These are phyloP conservation scores for Drosophila carrolli DNA, from an alignment of 1,140 invertebrate species.

Conservation along the genomic window DNA sequence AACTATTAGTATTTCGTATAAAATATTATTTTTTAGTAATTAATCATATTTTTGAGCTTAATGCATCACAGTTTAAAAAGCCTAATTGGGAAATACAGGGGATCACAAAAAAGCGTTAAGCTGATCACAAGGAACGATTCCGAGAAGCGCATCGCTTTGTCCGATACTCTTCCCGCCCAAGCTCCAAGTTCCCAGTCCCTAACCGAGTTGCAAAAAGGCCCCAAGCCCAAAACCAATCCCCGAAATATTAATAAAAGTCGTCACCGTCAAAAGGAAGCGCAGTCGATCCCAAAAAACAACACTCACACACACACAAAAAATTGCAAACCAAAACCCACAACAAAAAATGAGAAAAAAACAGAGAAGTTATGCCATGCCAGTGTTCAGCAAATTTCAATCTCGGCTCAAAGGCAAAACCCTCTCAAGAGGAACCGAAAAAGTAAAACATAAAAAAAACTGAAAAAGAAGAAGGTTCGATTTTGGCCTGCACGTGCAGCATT, in stretches of 20 bases:
- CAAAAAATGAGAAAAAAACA: conserved; percentile 21
- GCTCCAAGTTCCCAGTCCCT: conserved; percentile 17
- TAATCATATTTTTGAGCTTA: neutral
- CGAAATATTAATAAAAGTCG: conserved; percentile 80
- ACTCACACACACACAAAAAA: conserved; percentile 12
- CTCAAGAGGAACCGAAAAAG: conserved; percentile 19
- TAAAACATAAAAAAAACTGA: neutral
- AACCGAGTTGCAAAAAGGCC: conserved; percentile 27
- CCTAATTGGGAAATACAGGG: conserved; percentile 25
- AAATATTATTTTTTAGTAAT: neutral
- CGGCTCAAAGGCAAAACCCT: conserved; percentile 63
- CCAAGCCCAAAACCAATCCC: conserved; percentile 67
- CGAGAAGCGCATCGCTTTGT: conserved; percentile 76
- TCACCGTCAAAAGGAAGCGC: conserved; percentile 79
- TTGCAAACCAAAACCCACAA: conserved; percentile 22
- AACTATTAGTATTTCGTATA: too few species aligned
- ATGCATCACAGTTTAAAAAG: neutral
- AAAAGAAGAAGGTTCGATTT: conserved; percentile 39
- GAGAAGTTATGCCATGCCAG: conserved; percentile 75
- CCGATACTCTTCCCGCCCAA: conserved; percentile 40
- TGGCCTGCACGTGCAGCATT: conserved; percentile 77
- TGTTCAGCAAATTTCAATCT: conserved; percentile 82
- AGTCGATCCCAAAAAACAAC: conserved; percentile 55
- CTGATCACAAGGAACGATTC: conserved; percentile 60
- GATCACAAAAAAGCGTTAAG: conserved; percentile 46